Evolutionary conservation across 2,888 invertebrate genomes (phyloP).

Genomic region (Rhaphigaster nebulosa): DNA sequence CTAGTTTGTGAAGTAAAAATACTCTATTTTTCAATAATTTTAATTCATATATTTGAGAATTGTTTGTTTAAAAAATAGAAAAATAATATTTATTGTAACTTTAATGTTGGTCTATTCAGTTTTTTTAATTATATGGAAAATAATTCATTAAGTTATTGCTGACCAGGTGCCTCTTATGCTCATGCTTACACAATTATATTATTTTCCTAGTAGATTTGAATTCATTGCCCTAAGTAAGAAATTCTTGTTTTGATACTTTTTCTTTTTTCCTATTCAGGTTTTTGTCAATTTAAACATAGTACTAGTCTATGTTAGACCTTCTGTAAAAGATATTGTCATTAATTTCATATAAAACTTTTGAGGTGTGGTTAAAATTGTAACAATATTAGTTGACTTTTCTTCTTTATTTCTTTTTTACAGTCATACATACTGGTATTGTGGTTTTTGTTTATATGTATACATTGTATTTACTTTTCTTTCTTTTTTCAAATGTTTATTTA

Average conservation of each 20-base stretch:
- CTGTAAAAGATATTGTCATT: background rate
- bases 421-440: background rate
- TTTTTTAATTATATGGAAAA: background rate
- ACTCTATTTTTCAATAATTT: background rate
- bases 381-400: background rate
- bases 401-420: no score
- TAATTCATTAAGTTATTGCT: background rate
- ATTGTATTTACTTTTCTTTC: constrained; percentile 3
- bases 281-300: background rate
- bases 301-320: background rate
- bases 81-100: background rate
- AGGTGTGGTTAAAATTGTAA: background rate
- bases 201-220: background rate
- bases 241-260: background rate
- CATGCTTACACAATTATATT: constrained; percentile 6
- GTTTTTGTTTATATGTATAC: background rate
- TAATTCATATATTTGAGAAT: background rate
- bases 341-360: background rate
- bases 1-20: background rate
- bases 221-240: no score
- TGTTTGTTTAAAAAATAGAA: background rate
- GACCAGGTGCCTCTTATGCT: constrained; percentile 23
- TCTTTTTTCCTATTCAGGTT: background rate
- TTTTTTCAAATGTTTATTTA: constrained; percentile 1
- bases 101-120: background rate